A percentile compares a stretch with the other conserved stretches of the same genome.
Conservation (phyloP, 2,113 vertebrate species). For the Hyla sarda region DNA sequence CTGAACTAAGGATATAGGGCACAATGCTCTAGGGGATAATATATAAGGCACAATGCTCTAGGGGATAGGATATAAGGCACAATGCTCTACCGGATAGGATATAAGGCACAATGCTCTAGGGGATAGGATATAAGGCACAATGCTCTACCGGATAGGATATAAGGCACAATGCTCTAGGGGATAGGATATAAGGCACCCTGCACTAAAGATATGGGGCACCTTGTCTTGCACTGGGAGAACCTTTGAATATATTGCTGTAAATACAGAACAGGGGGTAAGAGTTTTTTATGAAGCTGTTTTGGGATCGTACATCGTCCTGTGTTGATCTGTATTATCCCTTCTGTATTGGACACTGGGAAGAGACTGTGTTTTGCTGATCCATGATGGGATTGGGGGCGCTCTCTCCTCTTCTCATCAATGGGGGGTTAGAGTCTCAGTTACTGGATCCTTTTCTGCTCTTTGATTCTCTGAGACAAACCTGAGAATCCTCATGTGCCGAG, state of each 20-base stretch:
- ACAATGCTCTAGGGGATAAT: too few species aligned
- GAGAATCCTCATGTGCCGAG: slow-evolving; percentile 25
- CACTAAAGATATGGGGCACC: too few species aligned
- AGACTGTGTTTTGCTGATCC: background rate
- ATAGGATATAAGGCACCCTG: too few species aligned
- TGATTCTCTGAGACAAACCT: slow-evolving; percentile 11
- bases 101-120: too few species aligned
- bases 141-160: too few species aligned
- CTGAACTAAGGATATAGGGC: too few species aligned
- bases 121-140: too few species aligned
- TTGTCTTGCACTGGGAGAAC: too few species aligned
- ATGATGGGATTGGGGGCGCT: background rate
- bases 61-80: too few species aligned
- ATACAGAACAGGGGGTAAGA: background rate
- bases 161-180: too few species aligned
- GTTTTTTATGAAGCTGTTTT: background rate
- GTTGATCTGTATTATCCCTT: background rate
- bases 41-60: too few species aligned
- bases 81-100: too few species aligned
- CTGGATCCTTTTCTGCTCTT: slow-evolving; percentile 27
- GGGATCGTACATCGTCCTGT: background rate
- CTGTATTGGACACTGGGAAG: background rate
- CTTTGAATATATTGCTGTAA: background rate
- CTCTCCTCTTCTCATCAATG: background rate
- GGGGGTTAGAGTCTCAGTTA: background rate